These are phyloP conservation scores for Lasioglossum baleicum DNA, from an alignment of 1,140 invertebrate genomes.

Conservation along the genomic window DNA sequence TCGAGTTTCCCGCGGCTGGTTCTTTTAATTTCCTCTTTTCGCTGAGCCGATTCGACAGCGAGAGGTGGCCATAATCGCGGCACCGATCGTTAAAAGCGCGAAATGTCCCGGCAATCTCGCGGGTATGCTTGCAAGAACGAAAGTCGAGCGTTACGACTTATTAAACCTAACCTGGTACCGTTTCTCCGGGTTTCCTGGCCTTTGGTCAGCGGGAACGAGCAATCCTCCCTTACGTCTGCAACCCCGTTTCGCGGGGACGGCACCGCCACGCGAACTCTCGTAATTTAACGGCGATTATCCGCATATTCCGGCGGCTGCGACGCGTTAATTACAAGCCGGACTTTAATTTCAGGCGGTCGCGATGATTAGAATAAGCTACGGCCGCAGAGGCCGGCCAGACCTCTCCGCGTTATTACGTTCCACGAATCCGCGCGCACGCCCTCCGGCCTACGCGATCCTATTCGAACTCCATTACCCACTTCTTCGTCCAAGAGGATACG, in stretches of 20 bases:
- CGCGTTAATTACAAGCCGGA: slow-evolving; percentile 61
- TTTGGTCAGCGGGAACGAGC: slow-evolving; percentile 4
- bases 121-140: background rate
- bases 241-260: background rate
- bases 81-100: no score
- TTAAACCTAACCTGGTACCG: slow-evolving; percentile 40
- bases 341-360: slow-evolving; percentile 59
- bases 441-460: slow-evolving; percentile 8
- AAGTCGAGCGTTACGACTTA: slow-evolving; percentile 49
- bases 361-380: slow-evolving; percentile 62
- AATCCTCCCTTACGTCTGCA: slow-evolving; percentile 4
- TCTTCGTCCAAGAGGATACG: background rate
- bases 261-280: slow-evolving; percentile 29
- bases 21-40: no score
- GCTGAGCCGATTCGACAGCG: no score
- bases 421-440: slow-evolving; percentile 28
- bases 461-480: background rate
- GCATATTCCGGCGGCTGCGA: slow-evolving; percentile 34
- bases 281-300: slow-evolving; percentile 65
- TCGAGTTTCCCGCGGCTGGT: no score
- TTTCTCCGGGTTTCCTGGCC: background rate
- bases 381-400: slow-evolving; percentile 15
- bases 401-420: slow-evolving; percentile 53
- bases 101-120: background rate
- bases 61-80: no score